Base-by-base conservation (phyloP, 2,113 vertebrate genomes). In the Lepus americanus region DNA sequence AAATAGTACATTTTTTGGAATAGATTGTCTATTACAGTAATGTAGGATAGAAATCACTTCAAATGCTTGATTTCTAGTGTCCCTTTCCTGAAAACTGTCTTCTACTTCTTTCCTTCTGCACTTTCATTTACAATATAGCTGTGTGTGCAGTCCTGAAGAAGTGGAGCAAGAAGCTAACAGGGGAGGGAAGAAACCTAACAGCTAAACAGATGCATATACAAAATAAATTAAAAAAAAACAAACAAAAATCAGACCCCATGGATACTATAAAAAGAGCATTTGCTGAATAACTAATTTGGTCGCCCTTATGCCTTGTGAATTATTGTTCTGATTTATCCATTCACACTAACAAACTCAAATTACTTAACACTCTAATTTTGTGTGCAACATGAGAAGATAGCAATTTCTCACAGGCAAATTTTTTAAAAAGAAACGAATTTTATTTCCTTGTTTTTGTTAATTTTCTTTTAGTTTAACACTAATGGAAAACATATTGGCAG, bases 281-380 rank as follows among this genome's bases (percentile, higher is more conserved):
- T 92, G 44, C 69, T 96, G 90, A 96, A 91, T 93, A 95, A 97
- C 59, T 95, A 83, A 86, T 93, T 97, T 89, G 90, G 29, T 95
- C 94, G 36, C 17, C 64, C 33, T 95, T 89, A 25, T 87, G 3
- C 29, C 19, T 19, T 59, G 20, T 87, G 82, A 96, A 89, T 94
- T 95, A 87, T 87, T 80, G 53, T 70, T 4, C 86, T 94, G 66
- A 93, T 94, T 97, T 96, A 1, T 72, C 72, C 36, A 53, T n/a
- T 87, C 51, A 83, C 0, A 0, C 77, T 67, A 92, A 87, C 70
- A 61, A 97, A 95, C 6, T 91, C 31, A 96, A 92, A 89, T 90
- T 86, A 4, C 0, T 92, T 84, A 96, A 95, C 87, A 73, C 1
- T 86, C 9, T 92, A 64, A 92, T 95, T 90, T 33, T 90, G 73